Conservation (phyloP, 2,113 vertebrate genomes). For the Channa maculata region DNA sequence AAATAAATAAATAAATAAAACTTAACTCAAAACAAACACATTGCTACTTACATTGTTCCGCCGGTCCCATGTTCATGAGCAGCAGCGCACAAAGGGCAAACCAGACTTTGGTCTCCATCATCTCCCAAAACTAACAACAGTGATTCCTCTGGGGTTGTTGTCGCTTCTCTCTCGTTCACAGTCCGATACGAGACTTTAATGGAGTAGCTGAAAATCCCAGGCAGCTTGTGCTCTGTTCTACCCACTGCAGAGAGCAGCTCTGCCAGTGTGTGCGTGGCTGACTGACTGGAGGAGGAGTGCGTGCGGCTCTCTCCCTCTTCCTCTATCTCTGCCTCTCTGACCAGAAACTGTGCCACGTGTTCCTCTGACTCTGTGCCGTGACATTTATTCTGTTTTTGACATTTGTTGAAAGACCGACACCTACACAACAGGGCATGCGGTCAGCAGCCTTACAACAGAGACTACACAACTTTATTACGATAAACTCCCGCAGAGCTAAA, state of each 20-base stretch:
- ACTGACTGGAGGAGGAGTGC: constrained; percentile 42
- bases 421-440: neutral
- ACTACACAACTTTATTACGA: too few species aligned
- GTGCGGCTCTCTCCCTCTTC: constrained; percentile 23
- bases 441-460: too few species aligned
- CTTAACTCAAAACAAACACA: neutral
- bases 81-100: constrained; percentile 67
- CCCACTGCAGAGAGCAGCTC: constrained; percentile 9
- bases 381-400: neutral
- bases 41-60: constrained; percentile 56
- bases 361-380: constrained; percentile 47
- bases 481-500: too few species aligned
- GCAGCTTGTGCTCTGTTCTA: neutral
- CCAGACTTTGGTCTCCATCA: constrained; percentile 73
- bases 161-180: neutral
- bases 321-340: constrained; percentile 36
- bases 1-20: too few species aligned
- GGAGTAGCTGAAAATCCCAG: neutral
- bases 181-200: constrained; percentile 13
- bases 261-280: constrained; percentile 63
- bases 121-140: constrained; percentile 9
- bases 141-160: neutral
- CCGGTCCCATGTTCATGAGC: constrained; percentile 48
- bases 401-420: constrained; percentile 4
- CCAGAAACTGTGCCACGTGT: constrained; percentile 76